Base-by-base conservation (phyloP, 1,140 invertebrate species). In the Drosophila malerkotliana region DNA sequence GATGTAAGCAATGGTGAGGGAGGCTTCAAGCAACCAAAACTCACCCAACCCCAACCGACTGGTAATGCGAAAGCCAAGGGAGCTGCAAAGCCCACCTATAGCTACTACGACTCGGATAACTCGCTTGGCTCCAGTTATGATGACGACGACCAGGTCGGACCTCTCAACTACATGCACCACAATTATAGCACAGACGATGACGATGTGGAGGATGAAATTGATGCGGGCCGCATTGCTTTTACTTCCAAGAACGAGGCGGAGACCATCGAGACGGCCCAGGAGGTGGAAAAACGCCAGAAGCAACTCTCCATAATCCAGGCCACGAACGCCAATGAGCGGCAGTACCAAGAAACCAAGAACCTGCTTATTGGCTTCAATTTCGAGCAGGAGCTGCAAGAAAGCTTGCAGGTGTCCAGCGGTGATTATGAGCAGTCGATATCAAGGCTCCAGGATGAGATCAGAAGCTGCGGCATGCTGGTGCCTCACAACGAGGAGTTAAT, bases 231-330 rank as follows among this genome's bases (percentile, higher is more conserved):
- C 44, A 97, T 97, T 75, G 95, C 96, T 63, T 97, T 97, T 79
- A 96, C 95, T 74, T 95, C 95, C 2, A 95, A 96, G 26, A 96
- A 97, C 92, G 94, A 96, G 37, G 97, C 97, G 1, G 97, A 97
- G 92, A 96, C 97, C 0, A 93, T 97, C 1, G 97, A 97, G 94
- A 81, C 87, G 54, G 37, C 92, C 72, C 71, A 91, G 73, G 72
- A 93, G 66, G 77, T 91, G 59, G 78, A 91, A 44, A 83, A 91
- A 69, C 69, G 90, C 4, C 82, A 92, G 21, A 90, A 91, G 51
- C 87, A 92, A 77, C 69, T 92, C 53, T 88, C 90, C 39, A 91
- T 92, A 3, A 91, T 92, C 9, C 92, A 91, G 63, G 92, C 80
- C 0, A 91, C 83, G 1, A 91, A 91, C 60, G 92, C 92, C 30